Evolutionary conservation across 2,888 invertebrate genomes (phyloP).

Genomic region (Rhimphoctona megacephalus): DNA sequence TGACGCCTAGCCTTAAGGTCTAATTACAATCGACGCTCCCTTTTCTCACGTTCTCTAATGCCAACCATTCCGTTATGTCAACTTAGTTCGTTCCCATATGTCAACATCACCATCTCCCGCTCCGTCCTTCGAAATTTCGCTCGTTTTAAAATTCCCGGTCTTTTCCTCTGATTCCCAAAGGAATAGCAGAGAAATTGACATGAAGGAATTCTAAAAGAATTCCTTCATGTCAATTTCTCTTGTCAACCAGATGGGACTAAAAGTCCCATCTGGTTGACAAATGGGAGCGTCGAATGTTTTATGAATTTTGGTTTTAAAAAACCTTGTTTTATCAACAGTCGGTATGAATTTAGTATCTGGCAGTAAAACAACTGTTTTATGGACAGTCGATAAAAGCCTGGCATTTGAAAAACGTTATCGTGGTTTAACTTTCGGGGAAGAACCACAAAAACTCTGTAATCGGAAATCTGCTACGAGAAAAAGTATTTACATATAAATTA

Average conservation of each 20-base stretch:
- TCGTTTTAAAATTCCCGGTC: neutral
- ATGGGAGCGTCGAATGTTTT: too few relatives aligned
- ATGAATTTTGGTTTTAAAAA: neutral
- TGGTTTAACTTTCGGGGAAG: neutral
- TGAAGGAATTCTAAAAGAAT: too few relatives aligned
- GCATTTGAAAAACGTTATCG: neutral
- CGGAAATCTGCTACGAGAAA: too few relatives aligned
- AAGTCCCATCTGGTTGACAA: neutral
- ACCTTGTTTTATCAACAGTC: neutral
- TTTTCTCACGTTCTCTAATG: neutral
- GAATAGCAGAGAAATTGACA: too few relatives aligned
- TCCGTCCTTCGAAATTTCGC: neutral
- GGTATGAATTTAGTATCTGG: neutral
- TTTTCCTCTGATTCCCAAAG: neutral
- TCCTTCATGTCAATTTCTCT: too few relatives aligned
- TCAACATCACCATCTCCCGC: neutral
- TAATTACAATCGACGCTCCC: neutral
- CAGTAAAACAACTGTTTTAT: neutral
- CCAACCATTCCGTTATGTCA: neutral
- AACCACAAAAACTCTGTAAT: neutral
- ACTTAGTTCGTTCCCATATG: neutral
- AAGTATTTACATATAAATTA: neutral
- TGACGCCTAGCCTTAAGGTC: too few relatives aligned
- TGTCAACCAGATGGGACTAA: too few relatives aligned
- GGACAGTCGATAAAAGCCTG: neutral